Conservation (phyloP, 2,888 invertebrate genomes). For the Orthosia gothica region DNA sequence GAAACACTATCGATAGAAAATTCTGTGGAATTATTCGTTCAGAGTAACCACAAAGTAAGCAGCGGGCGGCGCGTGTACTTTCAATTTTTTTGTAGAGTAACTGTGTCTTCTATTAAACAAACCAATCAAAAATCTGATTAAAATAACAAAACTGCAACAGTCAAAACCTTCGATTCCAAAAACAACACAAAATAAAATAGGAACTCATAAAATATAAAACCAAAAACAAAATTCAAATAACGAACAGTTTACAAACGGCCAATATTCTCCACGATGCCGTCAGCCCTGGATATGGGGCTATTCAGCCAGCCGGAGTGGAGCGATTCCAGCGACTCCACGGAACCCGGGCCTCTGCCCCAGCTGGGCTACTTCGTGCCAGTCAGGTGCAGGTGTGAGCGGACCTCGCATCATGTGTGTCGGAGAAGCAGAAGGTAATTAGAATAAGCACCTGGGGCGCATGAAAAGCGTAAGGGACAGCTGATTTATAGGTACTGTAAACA, state of each 20-base stretch:
- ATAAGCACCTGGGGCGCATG: neutral
- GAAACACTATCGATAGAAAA: neutral
- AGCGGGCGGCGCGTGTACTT: too few species aligned
- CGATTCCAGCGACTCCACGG: conserved; percentile 86
- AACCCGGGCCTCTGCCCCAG: conserved; percentile 88
- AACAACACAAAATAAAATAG: neutral
- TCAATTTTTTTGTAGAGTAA: too few species aligned
- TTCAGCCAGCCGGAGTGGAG: conserved; percentile 90
- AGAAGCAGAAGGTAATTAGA: conserved; percentile 87
- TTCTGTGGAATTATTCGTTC: neutral
- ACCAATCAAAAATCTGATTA: neutral
- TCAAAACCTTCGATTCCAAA: conserved; percentile 11
- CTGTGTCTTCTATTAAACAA: neutral
- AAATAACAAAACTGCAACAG: neutral
- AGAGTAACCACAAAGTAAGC: neutral
- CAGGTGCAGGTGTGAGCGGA: conserved; percentile 86
- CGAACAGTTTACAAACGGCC: neutral
- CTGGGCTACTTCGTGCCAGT: conserved; percentile 92
- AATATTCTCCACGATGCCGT: conserved; percentile 78
- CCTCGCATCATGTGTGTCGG: conserved; percentile 86
- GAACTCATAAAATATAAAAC: neutral
- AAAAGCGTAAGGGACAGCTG: too few species aligned
- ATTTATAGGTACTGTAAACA: too few species aligned
- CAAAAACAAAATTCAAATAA: neutral
- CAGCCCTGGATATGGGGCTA: conserved; percentile 82